These are phyloP conservation scores for Lepidurus packardi DNA, from an alignment of 1,140 invertebrate species.

Conservation along the genomic window DNA sequence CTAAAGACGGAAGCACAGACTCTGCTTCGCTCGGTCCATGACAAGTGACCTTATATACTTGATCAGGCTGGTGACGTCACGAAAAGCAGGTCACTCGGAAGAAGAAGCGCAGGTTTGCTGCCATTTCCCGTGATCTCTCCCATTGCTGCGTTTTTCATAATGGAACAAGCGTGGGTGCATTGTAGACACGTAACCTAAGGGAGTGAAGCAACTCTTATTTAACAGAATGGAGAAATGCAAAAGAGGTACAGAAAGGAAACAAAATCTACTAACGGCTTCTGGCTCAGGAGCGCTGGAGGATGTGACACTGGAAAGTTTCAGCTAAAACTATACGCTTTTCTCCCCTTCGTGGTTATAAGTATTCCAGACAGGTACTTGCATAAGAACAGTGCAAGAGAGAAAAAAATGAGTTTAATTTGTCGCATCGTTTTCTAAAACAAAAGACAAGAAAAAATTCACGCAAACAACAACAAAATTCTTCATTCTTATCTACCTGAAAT, in stretches of 20 bases:
- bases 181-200: not conserved
- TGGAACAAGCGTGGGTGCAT: not conserved
- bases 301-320: not conserved
- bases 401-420: too few species aligned
- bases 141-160: conserved; percentile 2
- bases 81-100: conserved; percentile 18
- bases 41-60: conserved; percentile 16
- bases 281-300: not conserved
- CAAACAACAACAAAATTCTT: too few species aligned
- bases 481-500: too few species aligned
- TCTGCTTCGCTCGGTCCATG: not conserved
- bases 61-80: not conserved
- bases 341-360: too few species aligned
- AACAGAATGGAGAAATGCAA: not conserved
- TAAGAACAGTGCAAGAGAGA: too few species aligned
- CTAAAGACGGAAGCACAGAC: conserved; percentile 12
- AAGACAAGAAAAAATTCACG: too few species aligned
- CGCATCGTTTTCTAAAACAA: too few species aligned
- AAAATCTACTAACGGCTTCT: too few species aligned
- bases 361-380: too few species aligned
- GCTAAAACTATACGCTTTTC: not conserved
- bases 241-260: not conserved
- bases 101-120: conserved; percentile 18
- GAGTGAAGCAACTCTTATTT: not conserved
- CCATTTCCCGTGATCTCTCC: not conserved